These are phyloP conservation scores for Bradysia coprophila DNA, from an alignment of 1,140 invertebrate genomes.

Conservation along the genomic window DNA sequence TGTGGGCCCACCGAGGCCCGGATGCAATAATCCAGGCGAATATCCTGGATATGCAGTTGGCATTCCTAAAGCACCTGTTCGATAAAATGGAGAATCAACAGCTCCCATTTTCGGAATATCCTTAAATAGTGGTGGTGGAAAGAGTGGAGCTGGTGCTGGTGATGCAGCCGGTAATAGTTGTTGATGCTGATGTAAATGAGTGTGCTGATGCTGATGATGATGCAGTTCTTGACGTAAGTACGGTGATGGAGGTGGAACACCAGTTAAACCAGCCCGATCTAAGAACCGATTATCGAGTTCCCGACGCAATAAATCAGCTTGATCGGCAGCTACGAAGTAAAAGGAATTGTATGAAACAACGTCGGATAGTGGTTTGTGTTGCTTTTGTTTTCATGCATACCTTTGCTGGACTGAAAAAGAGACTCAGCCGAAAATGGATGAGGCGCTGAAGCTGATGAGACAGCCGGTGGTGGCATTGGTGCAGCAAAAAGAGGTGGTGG, in stretches of 20 bases:
- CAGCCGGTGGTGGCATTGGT: constrained; percentile 38
- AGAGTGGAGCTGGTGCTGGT: constrained; percentile 26
- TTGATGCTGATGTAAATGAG: constrained; percentile 75
- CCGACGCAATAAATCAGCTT: constrained; percentile 70
- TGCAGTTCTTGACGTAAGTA: constrained; percentile 72
- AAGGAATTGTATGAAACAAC: background rate
- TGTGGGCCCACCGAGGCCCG: constrained; percentile 45
- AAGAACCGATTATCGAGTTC: constrained; percentile 84
- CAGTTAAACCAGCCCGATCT: constrained; percentile 24
- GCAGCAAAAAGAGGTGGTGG: constrained; percentile 45
- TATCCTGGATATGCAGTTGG: constrained; percentile 57
- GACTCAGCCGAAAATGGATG: constrained; percentile 73
- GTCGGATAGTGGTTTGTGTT: background rate
- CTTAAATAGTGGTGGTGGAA: constrained; percentile 46
- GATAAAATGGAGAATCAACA: constrained; percentile 62
- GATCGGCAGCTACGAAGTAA: constrained; percentile 27
- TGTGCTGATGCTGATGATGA: constrained; percentile 81
- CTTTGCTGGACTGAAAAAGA: constrained; percentile 60
- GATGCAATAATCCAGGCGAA: constrained; percentile 57
- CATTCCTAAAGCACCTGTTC: constrained; percentile 46
- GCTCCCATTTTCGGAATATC: constrained; percentile 69
- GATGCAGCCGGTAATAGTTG: constrained; percentile 20
- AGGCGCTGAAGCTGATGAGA: constrained; percentile 30
- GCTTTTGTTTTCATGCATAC: constrained; percentile 26
- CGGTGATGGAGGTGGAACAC: constrained; percentile 32